Conservation (phyloP, 2,888 invertebrate species). For the Hypselothyrea guttata region DNA sequence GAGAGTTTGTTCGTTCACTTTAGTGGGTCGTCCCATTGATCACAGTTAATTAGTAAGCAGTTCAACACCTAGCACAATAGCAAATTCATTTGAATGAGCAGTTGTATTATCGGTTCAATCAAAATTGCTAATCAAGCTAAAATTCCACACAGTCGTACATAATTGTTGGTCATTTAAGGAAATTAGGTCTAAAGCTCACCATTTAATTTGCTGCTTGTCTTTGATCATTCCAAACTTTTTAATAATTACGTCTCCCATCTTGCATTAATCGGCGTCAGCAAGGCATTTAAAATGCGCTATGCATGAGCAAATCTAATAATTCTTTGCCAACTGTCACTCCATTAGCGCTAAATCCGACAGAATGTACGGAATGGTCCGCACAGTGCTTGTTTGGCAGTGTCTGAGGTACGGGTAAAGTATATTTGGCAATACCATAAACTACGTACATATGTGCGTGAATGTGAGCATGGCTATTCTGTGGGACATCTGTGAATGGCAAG, state of each 20-base stretch:
- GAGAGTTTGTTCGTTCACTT: too few species aligned
- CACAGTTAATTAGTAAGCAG: too few species aligned
- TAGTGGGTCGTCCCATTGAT: too few species aligned
- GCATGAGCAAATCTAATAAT: constrained; percentile 75
- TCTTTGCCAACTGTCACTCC: constrained; percentile 71
- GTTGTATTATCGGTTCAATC: too few species aligned
- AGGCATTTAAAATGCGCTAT: constrained; percentile 48
- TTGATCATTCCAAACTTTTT: constrained; percentile 15
- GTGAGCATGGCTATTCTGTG: constrained; percentile 1
- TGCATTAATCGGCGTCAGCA: constrained; percentile 18
- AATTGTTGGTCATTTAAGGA: constrained; percentile 60
- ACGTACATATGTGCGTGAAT: background rate
- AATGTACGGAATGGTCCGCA: constrained; percentile 31
- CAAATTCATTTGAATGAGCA: too few species aligned
- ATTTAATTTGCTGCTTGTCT: constrained; percentile 5
- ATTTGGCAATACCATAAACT: background rate
- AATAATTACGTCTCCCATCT: constrained; percentile 36
- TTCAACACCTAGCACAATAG: too few species aligned
- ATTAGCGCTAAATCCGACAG: constrained; percentile 62
- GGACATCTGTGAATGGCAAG: constrained; percentile 7
- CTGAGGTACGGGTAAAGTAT: too few species aligned
- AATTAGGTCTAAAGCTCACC: constrained; percentile 41
- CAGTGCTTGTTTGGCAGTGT: constrained; percentile 2
- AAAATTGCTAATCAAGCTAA: too few species aligned
- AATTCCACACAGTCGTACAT: constrained; percentile 5